Conservation (phyloP, 2,797 vertebrate genomes). For the Ateles fusciceps region DNA sequence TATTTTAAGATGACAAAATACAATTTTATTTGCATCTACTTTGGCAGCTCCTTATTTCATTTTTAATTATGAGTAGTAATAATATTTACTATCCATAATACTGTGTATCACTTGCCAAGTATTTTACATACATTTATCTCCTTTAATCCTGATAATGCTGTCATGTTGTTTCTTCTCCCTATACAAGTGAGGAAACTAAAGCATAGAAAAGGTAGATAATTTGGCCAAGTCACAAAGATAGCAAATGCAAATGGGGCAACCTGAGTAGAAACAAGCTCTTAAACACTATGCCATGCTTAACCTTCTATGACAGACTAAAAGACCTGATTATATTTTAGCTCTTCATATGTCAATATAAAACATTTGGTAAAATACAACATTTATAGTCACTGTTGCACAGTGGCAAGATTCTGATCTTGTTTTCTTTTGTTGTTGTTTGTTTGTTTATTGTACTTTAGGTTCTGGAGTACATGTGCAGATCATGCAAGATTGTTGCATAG, state of each 20-base stretch:
- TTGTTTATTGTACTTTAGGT: too few species aligned
- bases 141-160: neutral
- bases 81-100: neutral
- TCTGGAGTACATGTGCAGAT: too few species aligned
- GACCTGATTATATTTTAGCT: neutral
- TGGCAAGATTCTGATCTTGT: neutral
- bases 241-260: neutral
- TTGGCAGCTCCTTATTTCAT: neutral
- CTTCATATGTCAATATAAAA: neutral
- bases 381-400: neutral
- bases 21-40: neutral
- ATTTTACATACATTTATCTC: neutral
- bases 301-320: neutral
- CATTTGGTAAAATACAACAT: neutral
- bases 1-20: neutral
- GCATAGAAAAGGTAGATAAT: neutral
- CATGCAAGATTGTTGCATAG: too few species aligned
- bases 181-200: neutral
- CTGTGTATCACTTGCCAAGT: neutral
- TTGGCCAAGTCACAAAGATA: neutral
- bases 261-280: neutral
- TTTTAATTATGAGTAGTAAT: neutral
- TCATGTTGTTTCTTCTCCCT: neutral
- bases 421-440: neutral
- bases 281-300: neutral